These are phyloP conservation scores for Sebastes paucispinis DNA, from an alignment of 2,797 vertebrate species.

Conservation along the genomic window DNA sequence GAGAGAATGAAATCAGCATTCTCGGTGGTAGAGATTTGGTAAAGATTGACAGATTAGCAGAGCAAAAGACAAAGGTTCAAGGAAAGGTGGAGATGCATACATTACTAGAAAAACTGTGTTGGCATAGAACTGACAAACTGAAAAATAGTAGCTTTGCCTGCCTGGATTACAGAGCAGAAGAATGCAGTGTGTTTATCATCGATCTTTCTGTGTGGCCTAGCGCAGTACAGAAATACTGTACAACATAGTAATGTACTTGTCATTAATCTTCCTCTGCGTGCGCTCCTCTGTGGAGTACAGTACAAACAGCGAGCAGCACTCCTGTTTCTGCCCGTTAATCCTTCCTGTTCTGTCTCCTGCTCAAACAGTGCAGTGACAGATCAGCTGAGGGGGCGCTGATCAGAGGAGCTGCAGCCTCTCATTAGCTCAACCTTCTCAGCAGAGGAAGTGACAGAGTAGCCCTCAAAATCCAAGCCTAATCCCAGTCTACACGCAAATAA, in stretches of 20 bases:
- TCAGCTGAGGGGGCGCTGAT: constrained; percentile 42
- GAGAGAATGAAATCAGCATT: constrained; percentile 42
- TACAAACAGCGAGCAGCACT: constrained; percentile 19
- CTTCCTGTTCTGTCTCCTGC: constrained; percentile 24
- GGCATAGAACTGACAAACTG: constrained; percentile 39
- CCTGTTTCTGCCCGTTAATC: constrained; percentile 34
- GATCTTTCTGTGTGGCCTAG: constrained; percentile 52
- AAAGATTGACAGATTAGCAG: constrained; percentile 56
- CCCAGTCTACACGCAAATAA: constrained; percentile 71
- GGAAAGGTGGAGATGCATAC: constrained; percentile 21
- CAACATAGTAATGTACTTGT: constrained; percentile 43
- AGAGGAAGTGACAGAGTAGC: constrained; percentile 67
- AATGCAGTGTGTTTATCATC: constrained; percentile 48
- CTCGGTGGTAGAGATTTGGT: constrained; percentile 35
- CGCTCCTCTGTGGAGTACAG: constrained; percentile 38
- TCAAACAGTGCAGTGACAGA: constrained; percentile 48
- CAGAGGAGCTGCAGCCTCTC: constrained; percentile 58
- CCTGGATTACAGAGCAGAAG: constrained; percentile 38
- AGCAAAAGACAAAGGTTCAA: constrained; percentile 52
- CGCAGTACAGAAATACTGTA: constrained; percentile 38
- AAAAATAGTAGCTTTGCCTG: constrained; percentile 37
- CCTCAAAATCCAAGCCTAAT: constrained; percentile 76
- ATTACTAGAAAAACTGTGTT: constrained; percentile 25
- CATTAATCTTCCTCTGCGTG: constrained; percentile 61
- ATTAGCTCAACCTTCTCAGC: constrained; percentile 72